Evolutionary conservation across 2,113 vertebrate species (phyloP).

Genomic region (Cyanocitta stelleri): DNA sequence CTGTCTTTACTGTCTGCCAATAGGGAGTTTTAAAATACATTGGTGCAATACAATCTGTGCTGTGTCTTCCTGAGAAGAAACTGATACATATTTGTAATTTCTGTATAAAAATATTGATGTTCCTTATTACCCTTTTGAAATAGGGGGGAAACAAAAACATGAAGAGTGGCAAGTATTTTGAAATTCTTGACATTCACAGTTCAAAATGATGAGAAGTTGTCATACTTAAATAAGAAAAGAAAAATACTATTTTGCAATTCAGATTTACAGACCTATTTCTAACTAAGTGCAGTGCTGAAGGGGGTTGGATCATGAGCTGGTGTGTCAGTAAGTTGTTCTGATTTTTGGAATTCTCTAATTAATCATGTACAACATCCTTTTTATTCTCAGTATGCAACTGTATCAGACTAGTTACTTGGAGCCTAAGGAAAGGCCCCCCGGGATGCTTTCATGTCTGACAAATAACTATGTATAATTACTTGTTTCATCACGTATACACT

Average conservation of each 20-base stretch:
- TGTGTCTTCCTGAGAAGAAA: neutral
- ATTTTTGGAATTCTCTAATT: neutral
- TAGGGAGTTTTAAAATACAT: neutral
- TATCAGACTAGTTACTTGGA: neutral
- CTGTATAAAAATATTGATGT: neutral
- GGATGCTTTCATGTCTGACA: conserved; percentile 26
- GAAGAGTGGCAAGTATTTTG: neutral
- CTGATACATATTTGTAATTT: neutral
- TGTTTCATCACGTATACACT: neutral
- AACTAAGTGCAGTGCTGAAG: neutral
- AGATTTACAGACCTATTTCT: neutral
- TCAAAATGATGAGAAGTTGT: neutral
- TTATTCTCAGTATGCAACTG: neutral
- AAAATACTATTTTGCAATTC: neutral
- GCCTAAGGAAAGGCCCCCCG: neutral
- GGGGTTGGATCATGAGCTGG: neutral
- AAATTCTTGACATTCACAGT: neutral
- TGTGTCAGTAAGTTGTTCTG: neutral
- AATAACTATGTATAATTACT: conserved; percentile 26
- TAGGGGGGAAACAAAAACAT: neutral
- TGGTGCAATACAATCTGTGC: neutral
- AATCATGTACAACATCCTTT: neutral
- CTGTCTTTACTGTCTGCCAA: neutral
- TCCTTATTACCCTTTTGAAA: neutral
- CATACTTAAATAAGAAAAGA: neutral